Conservation (phyloP, 2,797 vertebrate species). For the Neomorphus geoffroyi region DNA sequence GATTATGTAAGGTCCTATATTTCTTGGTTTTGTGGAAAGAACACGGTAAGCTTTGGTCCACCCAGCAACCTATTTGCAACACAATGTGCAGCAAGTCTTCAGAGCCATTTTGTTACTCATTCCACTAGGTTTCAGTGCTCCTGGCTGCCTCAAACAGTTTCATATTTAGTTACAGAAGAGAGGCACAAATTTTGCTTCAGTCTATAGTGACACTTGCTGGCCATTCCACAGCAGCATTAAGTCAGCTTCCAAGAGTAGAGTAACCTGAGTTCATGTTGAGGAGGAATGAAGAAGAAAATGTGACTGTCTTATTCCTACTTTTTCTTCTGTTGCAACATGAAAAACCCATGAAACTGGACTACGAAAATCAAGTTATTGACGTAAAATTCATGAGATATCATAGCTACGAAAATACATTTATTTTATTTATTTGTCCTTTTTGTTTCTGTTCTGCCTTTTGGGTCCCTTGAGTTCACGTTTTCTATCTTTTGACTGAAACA, state of each 20-base stretch:
- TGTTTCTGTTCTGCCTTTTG: background rate
- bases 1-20: background rate
- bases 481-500: background rate
- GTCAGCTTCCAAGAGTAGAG: background rate
- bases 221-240: background rate
- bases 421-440: conserved; percentile 3
- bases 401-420: background rate
- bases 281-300: accelerated
- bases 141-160: background rate
- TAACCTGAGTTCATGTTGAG: background rate
- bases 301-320: background rate
- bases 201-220: background rate
- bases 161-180: background rate
- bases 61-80: background rate
- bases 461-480: background rate
- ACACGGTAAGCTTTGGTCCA: background rate
- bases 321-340: background rate
- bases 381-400: background rate
- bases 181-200: background rate
- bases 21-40: background rate
- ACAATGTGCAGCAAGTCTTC: accelerated
- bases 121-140: background rate
- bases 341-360: background rate
- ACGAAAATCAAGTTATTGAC: background rate
- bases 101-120: background rate